Base-by-base conservation (phyloP, 2,797 vertebrate genomes). In the Squalus acanthias region DNA sequence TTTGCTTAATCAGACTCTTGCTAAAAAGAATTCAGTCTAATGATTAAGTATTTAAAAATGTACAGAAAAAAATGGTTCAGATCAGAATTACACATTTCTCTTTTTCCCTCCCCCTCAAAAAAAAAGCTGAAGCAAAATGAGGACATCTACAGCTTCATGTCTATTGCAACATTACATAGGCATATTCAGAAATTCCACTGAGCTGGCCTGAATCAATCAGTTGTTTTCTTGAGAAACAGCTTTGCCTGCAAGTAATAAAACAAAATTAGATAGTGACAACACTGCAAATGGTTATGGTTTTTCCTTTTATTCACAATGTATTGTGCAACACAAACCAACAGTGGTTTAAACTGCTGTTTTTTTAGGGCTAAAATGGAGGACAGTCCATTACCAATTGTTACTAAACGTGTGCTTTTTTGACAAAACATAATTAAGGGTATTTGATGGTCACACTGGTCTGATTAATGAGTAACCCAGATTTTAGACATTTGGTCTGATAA, bases 201-300 rank as follows among this genome's bases (percentile, higher is more conserved):
- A 95, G 67, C 65, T 15, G 50, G 67, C 46, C 46, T 22, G 89
- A 93, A n/a, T 8, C 15, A 67, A 95, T 97, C 97, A 98, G 97
- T 98, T 98, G 97, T 98, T 98, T 96, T 98, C 98, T 96, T 98
- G 98, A 50, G 98, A 98, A 91, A 97, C 4, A 89, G 97, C 97
- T 97, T 96, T 91, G 97, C 98, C 98, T 98, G 96, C 1, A 72
- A 96, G 95, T 94, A 26, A 96, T 50, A 53, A 63, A 82, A 53
- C 15, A n/a, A 82, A 70, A 95, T 95, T 65, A 76, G 50, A 9
- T 26, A 53, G 29, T n/a, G 33, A 67, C 60, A 67, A 63, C 20
- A 70, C 20, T 24, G 3, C 69, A 24, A 70, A 88, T 33, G 26
- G 60, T 50, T 50, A 46, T 15, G 53, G 3, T 60, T 29, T 46